Evolutionary conservation across 2,888 invertebrate genomes (phyloP).

Genomic region (Xylota segnis): DNA sequence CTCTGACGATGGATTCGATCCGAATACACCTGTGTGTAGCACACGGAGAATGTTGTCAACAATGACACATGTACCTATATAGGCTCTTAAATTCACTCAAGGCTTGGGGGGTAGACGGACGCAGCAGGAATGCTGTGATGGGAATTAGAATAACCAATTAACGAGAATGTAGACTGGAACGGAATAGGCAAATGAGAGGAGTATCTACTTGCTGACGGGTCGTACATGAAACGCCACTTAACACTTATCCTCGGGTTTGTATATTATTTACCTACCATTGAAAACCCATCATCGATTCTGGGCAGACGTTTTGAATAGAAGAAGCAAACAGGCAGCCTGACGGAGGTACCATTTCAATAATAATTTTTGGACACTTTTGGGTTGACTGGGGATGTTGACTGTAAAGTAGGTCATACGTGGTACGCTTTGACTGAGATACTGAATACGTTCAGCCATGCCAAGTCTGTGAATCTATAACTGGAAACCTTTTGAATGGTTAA

Average conservation of each 20-base stretch:
- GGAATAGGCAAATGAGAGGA: background rate
- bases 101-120: background rate
- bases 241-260: background rate
- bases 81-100: background rate
- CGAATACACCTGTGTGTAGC: slow-evolving; percentile 6
- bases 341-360: too few relatives aligned
- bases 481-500: too few relatives aligned
- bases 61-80: background rate
- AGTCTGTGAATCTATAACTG: too few relatives aligned
- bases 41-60: background rate
- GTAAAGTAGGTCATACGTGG: too few relatives aligned
- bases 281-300: background rate
- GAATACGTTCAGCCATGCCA: too few relatives aligned
- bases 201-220: slow-evolving; percentile 5
- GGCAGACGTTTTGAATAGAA: too few relatives aligned
- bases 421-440: too few relatives aligned
- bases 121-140: background rate
- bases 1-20: background rate
- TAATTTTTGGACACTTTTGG: too few relatives aligned
- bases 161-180: background rate
- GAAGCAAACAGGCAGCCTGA: too few relatives aligned
- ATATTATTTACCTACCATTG: background rate
- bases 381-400: too few relatives aligned
- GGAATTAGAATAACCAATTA: slow-evolving; percentile 22
- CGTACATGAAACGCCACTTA: slow-evolving; percentile 25